phyloP scores from a whole-genome alignment of 2,113 vertebrate species.

The Gambusia holbrooki region DNA sequence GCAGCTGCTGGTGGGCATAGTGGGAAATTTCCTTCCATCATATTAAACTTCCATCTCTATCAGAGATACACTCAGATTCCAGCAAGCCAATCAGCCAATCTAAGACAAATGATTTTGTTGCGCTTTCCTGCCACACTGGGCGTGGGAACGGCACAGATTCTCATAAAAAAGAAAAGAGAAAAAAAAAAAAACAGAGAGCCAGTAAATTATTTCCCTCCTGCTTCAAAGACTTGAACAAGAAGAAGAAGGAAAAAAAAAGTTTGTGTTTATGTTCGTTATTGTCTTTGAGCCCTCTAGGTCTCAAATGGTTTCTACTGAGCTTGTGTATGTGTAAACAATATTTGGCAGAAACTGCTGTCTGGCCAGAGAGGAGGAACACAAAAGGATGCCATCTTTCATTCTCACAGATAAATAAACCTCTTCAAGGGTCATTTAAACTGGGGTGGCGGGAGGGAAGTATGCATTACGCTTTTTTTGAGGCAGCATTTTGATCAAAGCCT shows the following conservation, averaged over 20 bases:
- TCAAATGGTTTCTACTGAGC: slow-evolving; percentile 43
- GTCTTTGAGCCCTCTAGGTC: slow-evolving; percentile 42
- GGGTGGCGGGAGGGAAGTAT: slow-evolving; percentile 22
- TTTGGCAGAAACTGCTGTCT: slow-evolving; percentile 31
- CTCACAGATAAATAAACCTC: slow-evolving; percentile 59
- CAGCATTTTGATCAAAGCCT: slow-evolving; percentile 74
- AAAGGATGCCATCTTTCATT: slow-evolving; percentile 55
- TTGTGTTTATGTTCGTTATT: slow-evolving; percentile 69
- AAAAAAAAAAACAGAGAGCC: slow-evolving; percentile 39
- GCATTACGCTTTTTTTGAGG: slow-evolving; percentile 54
- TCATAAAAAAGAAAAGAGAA: slow-evolving; percentile 47
- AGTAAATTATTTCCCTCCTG: slow-evolving; percentile 74
- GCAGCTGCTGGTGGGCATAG: slow-evolving; percentile 41
- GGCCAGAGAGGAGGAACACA: slow-evolving; percentile 27
- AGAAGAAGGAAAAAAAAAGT: slow-evolving; percentile 57
- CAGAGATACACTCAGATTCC: slow-evolving; percentile 67
- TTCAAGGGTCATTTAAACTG: slow-evolving; percentile 61
- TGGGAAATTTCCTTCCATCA: slow-evolving; percentile 58
- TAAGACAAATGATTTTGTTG: slow-evolving; percentile 77
- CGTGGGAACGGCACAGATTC: slow-evolving; percentile 78
- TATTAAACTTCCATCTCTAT: slow-evolving; percentile 68
- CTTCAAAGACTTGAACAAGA: slow-evolving; percentile 73
- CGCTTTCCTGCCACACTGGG: slow-evolving; percentile 74
- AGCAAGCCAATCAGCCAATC: slow-evolving; percentile 75
- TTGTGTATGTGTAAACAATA: slow-evolving; percentile 45